Conservation (phyloP, 2,888 invertebrate genomes). For the Acanthosepion esculentum region DNA sequence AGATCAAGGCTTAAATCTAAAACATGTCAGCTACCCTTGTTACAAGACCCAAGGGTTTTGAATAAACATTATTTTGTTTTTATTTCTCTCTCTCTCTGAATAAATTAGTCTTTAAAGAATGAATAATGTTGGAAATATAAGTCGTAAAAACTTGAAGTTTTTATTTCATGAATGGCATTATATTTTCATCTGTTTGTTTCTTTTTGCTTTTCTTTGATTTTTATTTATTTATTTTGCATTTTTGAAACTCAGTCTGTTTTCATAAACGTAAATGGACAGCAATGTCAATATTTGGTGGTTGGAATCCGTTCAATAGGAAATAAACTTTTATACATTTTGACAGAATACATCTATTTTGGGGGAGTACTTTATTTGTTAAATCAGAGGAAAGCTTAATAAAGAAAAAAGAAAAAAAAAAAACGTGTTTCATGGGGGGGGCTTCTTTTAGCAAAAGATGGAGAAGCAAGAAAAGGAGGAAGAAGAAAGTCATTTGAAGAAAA, state of each 20-base stretch:
- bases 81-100: not conserved
- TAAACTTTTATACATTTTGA: constrained; percentile 21
- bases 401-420: not conserved
- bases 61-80: not conserved
- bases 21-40: not conserved
- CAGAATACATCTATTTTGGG: constrained; percentile 22
- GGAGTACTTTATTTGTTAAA: constrained; percentile 6
- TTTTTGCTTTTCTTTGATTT: not conserved
- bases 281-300: not conserved
- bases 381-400: constrained; percentile 33
- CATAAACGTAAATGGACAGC: constrained; percentile 6
- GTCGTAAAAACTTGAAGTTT: not conserved
- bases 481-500: not conserved
- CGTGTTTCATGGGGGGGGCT: not conserved
- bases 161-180: not conserved
- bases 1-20: not conserved
- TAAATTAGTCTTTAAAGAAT: not conserved
- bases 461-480: not conserved
- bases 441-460: not conserved
- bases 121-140: not conserved
- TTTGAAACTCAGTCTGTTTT: not conserved
- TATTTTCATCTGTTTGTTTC: not conserved
- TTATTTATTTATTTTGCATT: not conserved
- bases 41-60: not conserved
- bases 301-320: not conserved